Conservation (phyloP, 2,797 vertebrate genomes). For the Hipposideros larvatus region DNA sequence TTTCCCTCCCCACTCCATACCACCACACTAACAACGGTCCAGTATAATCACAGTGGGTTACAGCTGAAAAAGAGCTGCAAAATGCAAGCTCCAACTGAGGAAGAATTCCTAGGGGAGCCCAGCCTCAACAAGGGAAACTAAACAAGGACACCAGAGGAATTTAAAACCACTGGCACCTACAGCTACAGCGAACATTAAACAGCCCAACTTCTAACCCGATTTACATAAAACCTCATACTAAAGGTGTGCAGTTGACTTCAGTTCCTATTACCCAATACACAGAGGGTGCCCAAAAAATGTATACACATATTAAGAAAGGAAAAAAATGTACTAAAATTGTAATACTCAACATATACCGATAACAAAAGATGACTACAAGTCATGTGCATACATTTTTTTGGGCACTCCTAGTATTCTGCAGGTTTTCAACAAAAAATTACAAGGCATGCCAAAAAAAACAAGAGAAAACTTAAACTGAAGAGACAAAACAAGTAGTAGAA, state of each 20-base stretch:
- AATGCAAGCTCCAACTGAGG: not conserved
- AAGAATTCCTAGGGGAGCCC: not conserved
- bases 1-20: not conserved
- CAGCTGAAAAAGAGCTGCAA: not conserved
- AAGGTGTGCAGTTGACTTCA: not conserved
- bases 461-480: not conserved
- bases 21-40: not conserved
- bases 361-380: too few relatives aligned
- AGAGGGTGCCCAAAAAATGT: too few relatives aligned
- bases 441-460: not conserved
- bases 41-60: not conserved
- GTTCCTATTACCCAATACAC: not conserved
- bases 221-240: not conserved
- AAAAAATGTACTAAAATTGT: too few relatives aligned
- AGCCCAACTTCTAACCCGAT: not conserved
- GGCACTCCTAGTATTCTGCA: not conserved
- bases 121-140: not conserved
- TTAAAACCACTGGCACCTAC: not conserved
- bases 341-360: too few relatives aligned
- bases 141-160: not conserved
- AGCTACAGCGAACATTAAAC: not conserved
- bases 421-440: not conserved
- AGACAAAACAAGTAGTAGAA: not conserved
- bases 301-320: too few relatives aligned
- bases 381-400: too few relatives aligned